Evolutionary conservation across 1,140 invertebrate genomes (phyloP).

Genomic region (Trinorchestia longiramus): DNA sequence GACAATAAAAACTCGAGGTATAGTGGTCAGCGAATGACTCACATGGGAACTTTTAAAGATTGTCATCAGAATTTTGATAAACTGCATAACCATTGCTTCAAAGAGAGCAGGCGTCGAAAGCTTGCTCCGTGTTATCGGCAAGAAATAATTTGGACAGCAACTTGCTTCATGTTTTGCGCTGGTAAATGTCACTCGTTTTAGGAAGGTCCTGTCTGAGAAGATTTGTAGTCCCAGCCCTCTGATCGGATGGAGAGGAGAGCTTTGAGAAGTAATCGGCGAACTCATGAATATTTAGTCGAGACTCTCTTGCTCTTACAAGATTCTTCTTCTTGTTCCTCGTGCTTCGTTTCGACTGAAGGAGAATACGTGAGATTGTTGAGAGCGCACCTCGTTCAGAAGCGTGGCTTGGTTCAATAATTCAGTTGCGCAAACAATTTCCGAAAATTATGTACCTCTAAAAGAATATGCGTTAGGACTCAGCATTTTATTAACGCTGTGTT

Average conservation of each 20-base stretch:
- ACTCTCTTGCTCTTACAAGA: background rate
- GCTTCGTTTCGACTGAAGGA: background rate
- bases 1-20: no score
- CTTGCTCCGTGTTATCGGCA: background rate
- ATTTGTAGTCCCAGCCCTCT: slow-evolving; percentile 52
- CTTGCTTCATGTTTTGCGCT: slow-evolving; percentile 47
- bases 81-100: background rate
- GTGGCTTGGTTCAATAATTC: background rate
- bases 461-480: background rate
- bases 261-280: slow-evolving; percentile 41
- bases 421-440: background rate
- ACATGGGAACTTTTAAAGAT: no score
- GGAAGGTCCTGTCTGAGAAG: slow-evolving; percentile 50
- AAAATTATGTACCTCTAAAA: background rate
- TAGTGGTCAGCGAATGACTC: no score
- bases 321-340: background rate
- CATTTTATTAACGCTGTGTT: background rate
- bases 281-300: slow-evolving; percentile 49
- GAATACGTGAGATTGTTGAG: background rate
- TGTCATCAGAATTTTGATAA: background rate
- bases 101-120: background rate
- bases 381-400: background rate
- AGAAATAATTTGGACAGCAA: background rate
- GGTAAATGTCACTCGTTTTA: slow-evolving; percentile 49
- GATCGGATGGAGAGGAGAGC: slow-evolving; percentile 49